Evolutionary conservation across 2,113 vertebrate species (phyloP).

Genomic region (Oncorhynchus tshawytscha): DNA sequence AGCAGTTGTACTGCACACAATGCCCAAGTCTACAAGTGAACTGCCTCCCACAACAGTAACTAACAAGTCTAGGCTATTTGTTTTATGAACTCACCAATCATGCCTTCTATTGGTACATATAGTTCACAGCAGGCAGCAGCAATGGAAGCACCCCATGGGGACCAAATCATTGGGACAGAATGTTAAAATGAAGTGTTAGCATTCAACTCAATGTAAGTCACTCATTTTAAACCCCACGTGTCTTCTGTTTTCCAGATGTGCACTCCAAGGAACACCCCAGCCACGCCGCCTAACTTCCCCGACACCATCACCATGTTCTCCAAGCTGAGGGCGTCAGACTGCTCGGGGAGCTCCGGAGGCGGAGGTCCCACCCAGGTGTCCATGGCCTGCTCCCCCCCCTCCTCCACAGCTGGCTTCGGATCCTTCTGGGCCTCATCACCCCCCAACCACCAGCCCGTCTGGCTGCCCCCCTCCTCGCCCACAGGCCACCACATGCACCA

Average conservation of each 20-base stretch:
- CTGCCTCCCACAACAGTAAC: too few relatives aligned
- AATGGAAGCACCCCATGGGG: too few relatives aligned
- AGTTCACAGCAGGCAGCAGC: too few relatives aligned
- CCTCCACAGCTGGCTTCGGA: conserved; percentile 76
- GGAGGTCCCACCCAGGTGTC: conserved; percentile 74
- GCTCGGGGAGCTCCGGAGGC: conserved; percentile 37
- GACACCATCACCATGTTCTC: conserved; percentile 97
- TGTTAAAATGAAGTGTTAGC: too few relatives aligned
- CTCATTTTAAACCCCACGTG: neutral
- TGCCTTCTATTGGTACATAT: too few relatives aligned
- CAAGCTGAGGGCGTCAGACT: conserved; percentile 87
- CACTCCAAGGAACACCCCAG: conserved; percentile 93
- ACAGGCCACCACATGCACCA: conserved; percentile 64
- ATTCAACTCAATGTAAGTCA: neutral
- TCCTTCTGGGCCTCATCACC: conserved; percentile 89
- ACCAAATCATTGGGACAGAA: too few relatives aligned
- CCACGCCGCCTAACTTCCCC: conserved; percentile 93
- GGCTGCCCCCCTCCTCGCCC: conserved; percentile 84
- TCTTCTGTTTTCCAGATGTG: conserved; percentile 79
- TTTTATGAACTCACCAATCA: too few relatives aligned
- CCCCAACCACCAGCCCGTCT: conserved; percentile 79
- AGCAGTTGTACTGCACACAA: too few relatives aligned
- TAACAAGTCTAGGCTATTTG: too few relatives aligned
- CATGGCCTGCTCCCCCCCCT: conserved; percentile 83
- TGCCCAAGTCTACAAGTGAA: too few relatives aligned